A percentile compares a stretch with the other conserved stretches of the same genome.
These are phyloP conservation scores for Spilarctia lutea DNA, from an alignment of 2,888 invertebrate species.

Conservation along the genomic window DNA sequence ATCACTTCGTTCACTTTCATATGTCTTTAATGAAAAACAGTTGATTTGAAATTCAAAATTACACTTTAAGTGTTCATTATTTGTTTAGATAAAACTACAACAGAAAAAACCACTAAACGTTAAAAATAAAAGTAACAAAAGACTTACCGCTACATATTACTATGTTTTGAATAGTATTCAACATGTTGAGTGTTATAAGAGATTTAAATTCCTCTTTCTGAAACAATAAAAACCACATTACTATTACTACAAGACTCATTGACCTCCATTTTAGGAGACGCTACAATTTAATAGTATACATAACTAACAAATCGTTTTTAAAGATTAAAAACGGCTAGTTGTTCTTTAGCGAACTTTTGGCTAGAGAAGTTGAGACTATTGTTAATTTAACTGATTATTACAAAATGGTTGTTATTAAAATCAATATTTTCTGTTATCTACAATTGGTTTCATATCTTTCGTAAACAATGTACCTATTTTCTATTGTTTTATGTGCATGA, in stretches of 20 bases:
- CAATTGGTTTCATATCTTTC: no score
- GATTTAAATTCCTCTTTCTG: slow-evolving; percentile 96
- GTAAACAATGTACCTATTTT: no score
- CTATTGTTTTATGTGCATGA: no score
- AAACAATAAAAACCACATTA: slow-evolving; percentile 56
- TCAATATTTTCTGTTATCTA: no score
- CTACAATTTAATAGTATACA: background rate
- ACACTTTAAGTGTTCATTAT: no score
- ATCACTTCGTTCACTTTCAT: no score
- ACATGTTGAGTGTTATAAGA: slow-evolving; percentile 93
- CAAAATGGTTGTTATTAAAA: no score
- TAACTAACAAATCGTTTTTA: background rate
- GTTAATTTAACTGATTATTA: no score
- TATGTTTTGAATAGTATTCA: slow-evolving; percentile 96
- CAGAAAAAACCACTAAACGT: background rate
- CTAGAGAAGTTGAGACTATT: background rate
- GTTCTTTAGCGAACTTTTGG: background rate
- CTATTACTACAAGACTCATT: background rate
- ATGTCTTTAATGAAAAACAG: no score
- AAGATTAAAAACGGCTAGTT: background rate
- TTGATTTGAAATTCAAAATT: no score
- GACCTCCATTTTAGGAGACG: background rate
- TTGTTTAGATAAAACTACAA: no score
- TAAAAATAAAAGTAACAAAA: background rate
- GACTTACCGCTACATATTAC: slow-evolving; percentile 91